Evolutionary conservation across 1,140 invertebrate species (phyloP).

Genomic region (Pomacea maculata): DNA sequence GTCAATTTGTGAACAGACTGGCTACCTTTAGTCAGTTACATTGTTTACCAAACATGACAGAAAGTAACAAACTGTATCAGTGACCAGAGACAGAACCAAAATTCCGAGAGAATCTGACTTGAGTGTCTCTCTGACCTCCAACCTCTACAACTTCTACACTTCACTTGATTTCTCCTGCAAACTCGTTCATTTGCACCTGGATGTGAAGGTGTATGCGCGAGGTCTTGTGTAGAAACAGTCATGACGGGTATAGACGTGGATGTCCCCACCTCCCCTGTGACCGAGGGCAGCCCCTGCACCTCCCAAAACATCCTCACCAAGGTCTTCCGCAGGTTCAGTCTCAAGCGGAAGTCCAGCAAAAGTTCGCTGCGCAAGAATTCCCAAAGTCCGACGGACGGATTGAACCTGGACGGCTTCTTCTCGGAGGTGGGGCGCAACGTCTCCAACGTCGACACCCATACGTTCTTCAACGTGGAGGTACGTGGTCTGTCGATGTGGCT

Average conservation of each 20-base stretch:
- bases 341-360: slow-evolving; percentile 12
- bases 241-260: background rate
- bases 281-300: slow-evolving; percentile 11
- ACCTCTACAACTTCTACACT: too few relatives aligned
- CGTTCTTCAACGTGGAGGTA: slow-evolving; percentile 24
- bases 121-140: too few relatives aligned
- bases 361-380: slow-evolving; percentile 7
- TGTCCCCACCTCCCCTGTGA: background rate
- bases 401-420: slow-evolving; percentile 8
- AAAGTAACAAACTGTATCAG: too few relatives aligned
- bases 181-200: background rate
- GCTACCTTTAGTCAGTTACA: too few relatives aligned
- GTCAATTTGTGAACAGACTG: too few relatives aligned
- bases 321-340: slow-evolving; percentile 15
- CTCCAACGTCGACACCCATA: slow-evolving; percentile 7
- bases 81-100: too few relatives aligned
- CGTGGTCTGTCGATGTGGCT: background rate
- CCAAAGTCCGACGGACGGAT: background rate
- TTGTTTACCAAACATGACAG: too few relatives aligned
- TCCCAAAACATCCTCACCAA: slow-evolving; percentile 9
- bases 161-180: too few relatives aligned
- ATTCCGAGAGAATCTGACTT: too few relatives aligned
- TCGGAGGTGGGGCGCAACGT: background rate
- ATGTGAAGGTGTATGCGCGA: background rate
- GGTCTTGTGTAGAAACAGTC: background rate